These are phyloP conservation scores for Dasypolia templi DNA, from an alignment of 2,888 invertebrate genomes.

Conservation along the genomic window DNA sequence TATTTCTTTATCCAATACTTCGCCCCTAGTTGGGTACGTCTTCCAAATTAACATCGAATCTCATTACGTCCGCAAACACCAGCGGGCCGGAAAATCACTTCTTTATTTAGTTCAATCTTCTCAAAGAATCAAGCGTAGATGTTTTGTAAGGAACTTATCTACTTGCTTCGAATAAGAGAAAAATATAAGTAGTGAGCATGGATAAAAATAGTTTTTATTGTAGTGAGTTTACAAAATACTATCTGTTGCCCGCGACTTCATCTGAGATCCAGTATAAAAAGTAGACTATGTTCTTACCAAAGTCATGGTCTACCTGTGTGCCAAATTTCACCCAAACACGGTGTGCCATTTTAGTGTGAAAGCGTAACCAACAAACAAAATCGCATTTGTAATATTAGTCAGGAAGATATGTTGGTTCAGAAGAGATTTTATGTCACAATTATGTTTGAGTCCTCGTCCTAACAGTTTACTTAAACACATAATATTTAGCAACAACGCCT, in stretches of 20 bases:
- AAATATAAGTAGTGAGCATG: background rate
- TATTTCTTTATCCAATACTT: conserved; percentile 21
- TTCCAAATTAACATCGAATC: conserved; percentile 44
- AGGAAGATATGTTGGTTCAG: too few species aligned
- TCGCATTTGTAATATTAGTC: too few species aligned
- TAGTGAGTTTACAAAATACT: background rate
- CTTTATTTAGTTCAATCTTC: conserved; percentile 39
- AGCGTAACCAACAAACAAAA: too few species aligned
- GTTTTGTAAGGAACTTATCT: background rate
- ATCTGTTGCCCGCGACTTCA: too few species aligned
- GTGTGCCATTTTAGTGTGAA: too few species aligned
- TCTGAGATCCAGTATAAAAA: too few species aligned
- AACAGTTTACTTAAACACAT: background rate
- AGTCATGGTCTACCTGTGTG: too few species aligned
- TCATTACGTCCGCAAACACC: conserved; percentile 35
- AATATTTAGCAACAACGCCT: background rate
- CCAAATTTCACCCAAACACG: too few species aligned
- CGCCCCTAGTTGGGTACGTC: background rate
- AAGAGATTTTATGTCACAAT: background rate
- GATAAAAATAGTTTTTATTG: background rate
- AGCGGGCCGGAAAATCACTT: conserved; percentile 47
- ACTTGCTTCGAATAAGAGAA: background rate
- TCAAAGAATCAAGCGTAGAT: conserved; percentile 15
- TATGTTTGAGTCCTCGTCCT: background rate
- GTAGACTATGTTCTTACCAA: too few species aligned